A percentile compares a stretch with the other conserved stretches of the same genome.
phyloP scores from a whole-genome alignment of 2,797 vertebrate genomes.

The Characodon lateralis region DNA sequence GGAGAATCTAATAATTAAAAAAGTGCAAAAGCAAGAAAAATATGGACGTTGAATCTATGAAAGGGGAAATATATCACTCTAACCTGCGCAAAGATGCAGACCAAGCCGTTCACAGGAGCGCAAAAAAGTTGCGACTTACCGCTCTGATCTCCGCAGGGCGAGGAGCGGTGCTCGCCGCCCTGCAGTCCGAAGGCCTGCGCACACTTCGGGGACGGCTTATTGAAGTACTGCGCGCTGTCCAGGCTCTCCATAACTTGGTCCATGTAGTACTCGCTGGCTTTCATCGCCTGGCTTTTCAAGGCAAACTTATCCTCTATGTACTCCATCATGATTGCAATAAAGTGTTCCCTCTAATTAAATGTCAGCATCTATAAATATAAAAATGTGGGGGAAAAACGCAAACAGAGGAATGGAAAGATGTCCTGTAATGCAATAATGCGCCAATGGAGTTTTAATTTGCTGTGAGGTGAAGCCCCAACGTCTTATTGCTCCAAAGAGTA shows the following conservation, averaged over 20 bases:
- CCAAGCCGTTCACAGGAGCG: not conserved
- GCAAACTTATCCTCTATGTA: constrained; percentile 96
- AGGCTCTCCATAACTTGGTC: constrained; percentile 96
- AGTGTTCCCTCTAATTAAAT: constrained; percentile 54
- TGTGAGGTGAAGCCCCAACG: constrained; percentile 82
- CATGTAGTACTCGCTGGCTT: constrained; percentile 93
- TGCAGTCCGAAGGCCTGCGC: constrained; percentile 89
- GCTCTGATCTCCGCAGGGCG: constrained; percentile 84
- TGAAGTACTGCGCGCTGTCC: constrained; percentile 93
- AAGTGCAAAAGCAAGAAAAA: not conserved
- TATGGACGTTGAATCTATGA: no score
- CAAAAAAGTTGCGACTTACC: constrained; percentile 77
- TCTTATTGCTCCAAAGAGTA: constrained; percentile 88
- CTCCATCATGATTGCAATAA: constrained; percentile 87
- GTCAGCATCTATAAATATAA: constrained; percentile 49
- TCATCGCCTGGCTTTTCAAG: constrained; percentile 88
- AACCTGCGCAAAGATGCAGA: not conserved
- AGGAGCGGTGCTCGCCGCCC: constrained; percentile 86
- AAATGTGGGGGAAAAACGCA: not conserved
- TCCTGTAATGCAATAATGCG: constrained; percentile 54
- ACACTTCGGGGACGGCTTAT: constrained; percentile 89
- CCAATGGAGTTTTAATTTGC: constrained; percentile 80
- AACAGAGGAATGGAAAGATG: constrained; percentile 21
- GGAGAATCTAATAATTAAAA: not conserved
- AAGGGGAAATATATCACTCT: not conserved